Evolutionary conservation across 1,140 invertebrate genomes (phyloP).

Genomic region (Sitophilus oryzae): DNA sequence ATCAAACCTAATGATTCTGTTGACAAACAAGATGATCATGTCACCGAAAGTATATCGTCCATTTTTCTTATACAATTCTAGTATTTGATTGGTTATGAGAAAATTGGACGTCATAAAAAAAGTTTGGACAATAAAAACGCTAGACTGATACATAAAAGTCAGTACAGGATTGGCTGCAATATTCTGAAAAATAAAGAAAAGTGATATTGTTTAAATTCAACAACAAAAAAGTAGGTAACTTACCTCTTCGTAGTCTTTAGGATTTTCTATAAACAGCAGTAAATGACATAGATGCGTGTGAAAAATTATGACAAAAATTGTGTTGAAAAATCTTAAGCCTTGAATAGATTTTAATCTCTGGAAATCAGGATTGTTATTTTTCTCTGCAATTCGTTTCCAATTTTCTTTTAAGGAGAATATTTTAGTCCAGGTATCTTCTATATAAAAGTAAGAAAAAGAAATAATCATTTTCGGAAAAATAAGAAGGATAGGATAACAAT

Average conservation of each 20-base stretch:
- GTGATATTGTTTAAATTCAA: too few species aligned
- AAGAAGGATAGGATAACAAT: not conserved
- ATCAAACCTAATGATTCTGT: not conserved
- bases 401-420: slow-evolving; percentile 9
- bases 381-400: not conserved
- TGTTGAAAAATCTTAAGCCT: slow-evolving; percentile 20
- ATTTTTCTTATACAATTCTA: not conserved
- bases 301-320: slow-evolving; percentile 12
- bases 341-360: slow-evolving; percentile 19
- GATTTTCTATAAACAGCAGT: slow-evolving; percentile 9
- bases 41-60: not conserved
- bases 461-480: too few species aligned
- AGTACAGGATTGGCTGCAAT: too few species aligned
- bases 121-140: not conserved
- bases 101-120: not conserved
- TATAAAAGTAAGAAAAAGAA: too few species aligned
- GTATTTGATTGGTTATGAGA: not conserved
- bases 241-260: slow-evolving; percentile 21
- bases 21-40: not conserved
- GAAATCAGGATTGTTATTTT: slow-evolving; percentile 4
- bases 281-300: slow-evolving; percentile 11
- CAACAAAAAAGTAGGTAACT: too few species aligned
- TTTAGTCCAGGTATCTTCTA: not conserved
- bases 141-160: too few species aligned
- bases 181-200: too few species aligned